A percentile compares a stretch with the other conserved stretches of the same genome.
These are phyloP conservation scores for Trichogramma dendrolimi DNA, from an alignment of 2,888 invertebrate genomes.

Conservation along the genomic window DNA sequence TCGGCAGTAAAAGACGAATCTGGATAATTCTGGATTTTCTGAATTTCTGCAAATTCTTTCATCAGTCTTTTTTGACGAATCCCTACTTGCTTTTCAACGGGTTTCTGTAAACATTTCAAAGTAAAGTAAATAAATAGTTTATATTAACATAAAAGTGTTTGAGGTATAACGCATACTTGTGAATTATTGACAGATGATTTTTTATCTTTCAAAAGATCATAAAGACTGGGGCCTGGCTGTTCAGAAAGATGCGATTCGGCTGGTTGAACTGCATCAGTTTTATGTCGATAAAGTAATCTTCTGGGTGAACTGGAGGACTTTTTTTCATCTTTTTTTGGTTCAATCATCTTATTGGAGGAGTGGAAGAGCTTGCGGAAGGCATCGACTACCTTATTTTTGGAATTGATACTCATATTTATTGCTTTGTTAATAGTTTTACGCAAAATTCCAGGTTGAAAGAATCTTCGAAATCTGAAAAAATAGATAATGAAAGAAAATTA, in stretches of 20 bases:
- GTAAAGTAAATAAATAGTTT: background rate
- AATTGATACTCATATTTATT: conserved; percentile 66
- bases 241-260: conserved; percentile 43
- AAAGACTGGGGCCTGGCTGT: conserved; percentile 41
- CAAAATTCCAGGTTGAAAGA: too few relatives aligned
- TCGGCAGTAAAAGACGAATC: conserved; percentile 79
- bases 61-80: conserved; percentile 75
- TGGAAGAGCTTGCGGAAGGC: conserved; percentile 76
- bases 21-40: conserved; percentile 66
- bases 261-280: conserved; percentile 47
- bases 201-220: conserved; percentile 45
- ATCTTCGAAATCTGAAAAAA: too few relatives aligned
- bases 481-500: too few relatives aligned
- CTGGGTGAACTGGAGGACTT: conserved; percentile 61
- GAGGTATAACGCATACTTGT: conserved; percentile 33
- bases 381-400: conserved; percentile 77
- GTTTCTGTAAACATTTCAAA: conserved; percentile 28
- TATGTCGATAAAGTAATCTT: conserved; percentile 52
- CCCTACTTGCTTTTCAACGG: conserved; percentile 53
- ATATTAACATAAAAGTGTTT: background rate
- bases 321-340: conserved; percentile 59
- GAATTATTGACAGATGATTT: conserved; percentile 38
- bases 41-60: conserved; percentile 81
- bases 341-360: conserved; percentile 65
- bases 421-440: background rate